Evolutionary conservation across 2,888 invertebrate species (phyloP).

Genomic region (Hypselothyrea guttata): DNA sequence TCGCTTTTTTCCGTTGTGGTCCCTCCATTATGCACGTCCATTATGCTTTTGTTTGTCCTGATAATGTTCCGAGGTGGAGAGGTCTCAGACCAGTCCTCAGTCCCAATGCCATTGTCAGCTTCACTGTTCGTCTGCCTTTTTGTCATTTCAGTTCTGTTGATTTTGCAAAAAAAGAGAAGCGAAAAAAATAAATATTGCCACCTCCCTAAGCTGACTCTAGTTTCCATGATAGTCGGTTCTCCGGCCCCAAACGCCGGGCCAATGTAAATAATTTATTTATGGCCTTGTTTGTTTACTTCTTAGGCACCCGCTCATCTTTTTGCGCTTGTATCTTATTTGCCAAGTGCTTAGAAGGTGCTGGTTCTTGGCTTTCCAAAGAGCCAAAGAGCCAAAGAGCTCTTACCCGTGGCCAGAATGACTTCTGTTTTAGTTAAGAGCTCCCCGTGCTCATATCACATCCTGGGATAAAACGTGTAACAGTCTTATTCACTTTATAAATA

Average conservation of each 20-base stretch:
- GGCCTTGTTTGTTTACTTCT: conserved; percentile 70
- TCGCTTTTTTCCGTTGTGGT: conserved; percentile 18
- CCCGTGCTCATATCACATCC: background rate
- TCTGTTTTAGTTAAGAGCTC: conserved; percentile 10
- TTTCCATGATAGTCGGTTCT: conserved; percentile 15
- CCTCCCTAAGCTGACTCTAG: conserved; percentile 39
- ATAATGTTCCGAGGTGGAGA: conserved; percentile 56
- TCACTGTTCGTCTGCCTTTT: conserved; percentile 53
- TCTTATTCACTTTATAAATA: conserved; percentile 69
- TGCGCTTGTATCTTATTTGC: conserved; percentile 46
- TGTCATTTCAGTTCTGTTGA: conserved; percentile 78
- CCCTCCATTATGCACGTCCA: conserved; percentile 55
- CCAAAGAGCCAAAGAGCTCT: conserved; percentile 29
- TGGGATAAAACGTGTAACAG: background rate
- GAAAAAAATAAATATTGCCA: conserved; percentile 37
- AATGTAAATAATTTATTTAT: conserved; percentile 75
- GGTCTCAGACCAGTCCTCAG: conserved; percentile 7
- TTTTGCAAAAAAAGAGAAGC: conserved; percentile 59
- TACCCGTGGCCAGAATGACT: conserved; percentile 9
- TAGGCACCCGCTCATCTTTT: conserved; percentile 20
- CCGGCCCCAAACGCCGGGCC: conserved; percentile 19
- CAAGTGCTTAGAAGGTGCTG: conserved; percentile 68
- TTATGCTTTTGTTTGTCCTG: conserved; percentile 74
- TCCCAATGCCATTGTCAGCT: conserved; percentile 50
- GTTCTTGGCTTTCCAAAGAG: conserved; percentile 26